Evolutionary conservation across 2,797 vertebrate genomes (phyloP).

Genomic region (Eulemur rubriventer): DNA sequence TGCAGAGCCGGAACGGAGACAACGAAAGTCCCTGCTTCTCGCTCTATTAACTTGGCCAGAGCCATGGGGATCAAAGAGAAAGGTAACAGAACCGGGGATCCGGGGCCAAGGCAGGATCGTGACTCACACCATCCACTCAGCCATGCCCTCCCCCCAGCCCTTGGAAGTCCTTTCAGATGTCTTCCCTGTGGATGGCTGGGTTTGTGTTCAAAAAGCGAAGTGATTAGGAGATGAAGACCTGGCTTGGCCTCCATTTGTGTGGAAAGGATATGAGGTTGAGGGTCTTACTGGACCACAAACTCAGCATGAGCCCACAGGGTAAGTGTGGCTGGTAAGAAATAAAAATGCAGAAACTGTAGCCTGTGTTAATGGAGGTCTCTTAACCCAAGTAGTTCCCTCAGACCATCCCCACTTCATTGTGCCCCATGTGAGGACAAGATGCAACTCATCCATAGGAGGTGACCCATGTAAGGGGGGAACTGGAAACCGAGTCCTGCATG

Average conservation of each 20-base stretch:
- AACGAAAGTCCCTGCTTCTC: conserved; percentile 59
- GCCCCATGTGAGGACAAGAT: not conserved
- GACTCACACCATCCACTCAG: conserved; percentile 60
- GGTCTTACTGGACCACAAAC: not conserved
- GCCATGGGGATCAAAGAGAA: conserved; percentile 70
- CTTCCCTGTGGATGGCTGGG: conserved; percentile 5
- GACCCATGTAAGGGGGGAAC: not conserved
- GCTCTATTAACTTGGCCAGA: conserved; percentile 61
- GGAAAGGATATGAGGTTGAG: not conserved
- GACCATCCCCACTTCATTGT: not conserved
- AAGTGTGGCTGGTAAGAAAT: not conserved
- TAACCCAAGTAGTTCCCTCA: not conserved
- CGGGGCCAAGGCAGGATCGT: conserved; percentile 66
- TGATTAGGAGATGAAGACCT: not conserved
- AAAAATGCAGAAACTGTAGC: not conserved
- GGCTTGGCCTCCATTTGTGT: not conserved
- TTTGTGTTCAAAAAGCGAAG: conserved; percentile 30
- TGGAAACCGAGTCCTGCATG: not conserved
- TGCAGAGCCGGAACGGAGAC: conserved; percentile 65
- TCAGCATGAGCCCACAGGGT: not conserved
- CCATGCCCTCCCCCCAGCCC: conserved; percentile 32
- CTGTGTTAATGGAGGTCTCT: not conserved
- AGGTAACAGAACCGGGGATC: conserved; percentile 53
- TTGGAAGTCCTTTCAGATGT: conserved; percentile 47
- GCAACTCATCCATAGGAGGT: not conserved